Percentiles rank a stretch among this genome's conserved stretches.
Evolutionary conservation across 2,113 vertebrate species (phyloP).

Genomic region (Burhinus oedicnemus): DNA sequence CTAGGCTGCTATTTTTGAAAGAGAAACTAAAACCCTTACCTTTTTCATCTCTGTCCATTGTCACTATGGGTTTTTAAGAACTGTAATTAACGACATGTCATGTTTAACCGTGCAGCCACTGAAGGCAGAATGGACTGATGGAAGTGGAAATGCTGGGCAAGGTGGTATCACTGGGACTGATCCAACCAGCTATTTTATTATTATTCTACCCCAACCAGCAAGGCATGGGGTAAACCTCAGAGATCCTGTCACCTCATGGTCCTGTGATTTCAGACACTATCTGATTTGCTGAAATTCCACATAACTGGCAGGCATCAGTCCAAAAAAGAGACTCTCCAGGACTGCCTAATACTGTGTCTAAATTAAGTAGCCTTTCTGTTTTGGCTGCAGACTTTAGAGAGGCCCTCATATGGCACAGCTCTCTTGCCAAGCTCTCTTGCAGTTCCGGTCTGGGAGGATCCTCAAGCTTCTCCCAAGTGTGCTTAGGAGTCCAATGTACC

Average conservation of each 20-base stretch:
- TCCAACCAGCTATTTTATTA: not conserved
- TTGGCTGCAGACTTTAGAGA: not conserved
- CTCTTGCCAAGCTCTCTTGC: not conserved
- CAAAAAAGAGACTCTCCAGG: not conserved
- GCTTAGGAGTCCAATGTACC: not conserved
- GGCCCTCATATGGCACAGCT: not conserved
- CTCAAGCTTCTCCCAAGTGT: not conserved
- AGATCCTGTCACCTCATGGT: not conserved
- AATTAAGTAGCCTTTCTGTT: not conserved
- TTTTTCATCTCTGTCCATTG: not conserved
- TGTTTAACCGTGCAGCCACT: not conserved
- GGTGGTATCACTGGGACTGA: not conserved
- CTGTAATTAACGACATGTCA: not conserved
- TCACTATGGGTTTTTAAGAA: not conserved
- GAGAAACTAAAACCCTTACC: not conserved
- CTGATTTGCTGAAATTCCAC: not conserved
- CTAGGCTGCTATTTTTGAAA: not conserved
- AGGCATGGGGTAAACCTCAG: not conserved
- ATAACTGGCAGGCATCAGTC: not conserved
- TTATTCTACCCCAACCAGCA: not conserved
- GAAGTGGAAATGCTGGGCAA: not conserved
- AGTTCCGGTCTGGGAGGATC: not conserved
- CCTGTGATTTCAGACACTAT: not conserved
- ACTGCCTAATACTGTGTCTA: not conserved
- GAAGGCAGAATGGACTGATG: not conserved